Base-by-base conservation (phyloP, 2,888 invertebrate species). In the Anthoptus insignis region DNA sequence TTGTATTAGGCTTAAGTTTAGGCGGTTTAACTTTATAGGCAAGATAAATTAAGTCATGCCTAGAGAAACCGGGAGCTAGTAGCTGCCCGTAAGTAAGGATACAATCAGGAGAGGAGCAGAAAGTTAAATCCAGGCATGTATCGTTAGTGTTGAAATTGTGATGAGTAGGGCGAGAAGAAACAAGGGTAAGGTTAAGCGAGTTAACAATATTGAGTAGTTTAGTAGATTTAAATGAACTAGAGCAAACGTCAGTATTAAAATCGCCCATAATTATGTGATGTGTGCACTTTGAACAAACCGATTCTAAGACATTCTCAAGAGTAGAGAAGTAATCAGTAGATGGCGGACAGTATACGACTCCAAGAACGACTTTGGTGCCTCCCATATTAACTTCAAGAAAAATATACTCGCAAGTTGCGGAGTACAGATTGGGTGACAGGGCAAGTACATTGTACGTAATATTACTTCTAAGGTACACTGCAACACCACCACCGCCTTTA, bases 321-420 rank as follows among this genome's bases (percentile, higher is more conserved):
- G 13, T 16, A 11, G 58, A n/a, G 27, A 70, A 64, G 34, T 69
- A 73, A 39, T 68, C 59, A 9, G 64, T 14, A 4, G 21, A 8
- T 3, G 66, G 71, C 5, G 73, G 70, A 42, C 68, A 64, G n/a
- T 71, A 71, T 0, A 68, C 53, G 1, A 70, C 64, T 9, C 70
- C 70, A 1, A 73, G 53, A 21, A 70, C n/a, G 4, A 34, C 50
- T 16, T 61, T 64, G 1, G 9, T 7, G 7, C 47, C 59, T 3
- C 19, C 34, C 6, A 68, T 0, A 1, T 1, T 24, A 4, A 68
- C 14, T 19, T 71, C 70, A 0, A 70, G 4, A 1, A 70, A 58
- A 8, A 70, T 9, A 50, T 64, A 50, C 22, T 70, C 68, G 11
- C 34, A 34, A 3, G n/a, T 13, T 3, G 34, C 34, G 13, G 34